phyloP scores from a whole-genome alignment of 2,797 vertebrate species.

The Enteromius mattozi region DNA sequence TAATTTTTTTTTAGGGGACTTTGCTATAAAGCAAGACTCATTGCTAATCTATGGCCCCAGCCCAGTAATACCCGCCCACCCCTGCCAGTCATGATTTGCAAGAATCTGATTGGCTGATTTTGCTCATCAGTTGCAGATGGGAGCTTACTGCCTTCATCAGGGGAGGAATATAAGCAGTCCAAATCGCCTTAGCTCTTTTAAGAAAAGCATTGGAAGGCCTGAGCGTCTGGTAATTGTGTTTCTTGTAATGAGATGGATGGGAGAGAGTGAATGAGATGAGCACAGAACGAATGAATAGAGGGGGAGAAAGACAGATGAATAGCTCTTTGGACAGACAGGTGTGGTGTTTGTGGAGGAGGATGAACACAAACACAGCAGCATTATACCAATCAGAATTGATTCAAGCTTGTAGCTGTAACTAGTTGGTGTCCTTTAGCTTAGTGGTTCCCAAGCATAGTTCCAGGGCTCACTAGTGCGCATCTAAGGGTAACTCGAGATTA shows the following conservation, averaged over 20 bases:
- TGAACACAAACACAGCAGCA: neutral
- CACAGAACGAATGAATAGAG: conserved; percentile 22
- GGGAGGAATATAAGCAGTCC: conserved; percentile 18
- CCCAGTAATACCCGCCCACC: neutral
- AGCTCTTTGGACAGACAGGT: conserved; percentile 31
- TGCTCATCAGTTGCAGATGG: conserved; percentile 36
- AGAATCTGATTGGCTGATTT: conserved; percentile 30
- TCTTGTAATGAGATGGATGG: conserved; percentile 34
- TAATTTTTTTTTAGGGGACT: neutral
- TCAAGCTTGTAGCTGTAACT: neutral
- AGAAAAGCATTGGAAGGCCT: conserved; percentile 20
- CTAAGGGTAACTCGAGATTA: neutral
- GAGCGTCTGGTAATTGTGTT: conserved; percentile 41
- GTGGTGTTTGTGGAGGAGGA: conserved; percentile 17
- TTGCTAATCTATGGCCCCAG: neutral
- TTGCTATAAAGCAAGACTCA: neutral
- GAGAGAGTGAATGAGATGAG: conserved; percentile 27
- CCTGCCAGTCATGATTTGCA: conserved; percentile 33
- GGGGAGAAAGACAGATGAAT: conserved; percentile 14
- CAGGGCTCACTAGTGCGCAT: neutral
- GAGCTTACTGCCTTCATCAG: conserved; percentile 29
- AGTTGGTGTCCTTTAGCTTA: neutral
- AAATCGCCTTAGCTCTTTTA: conserved; percentile 27
- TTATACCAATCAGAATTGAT: conserved; percentile 1
- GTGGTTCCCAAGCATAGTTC: neutral